Percentiles rank a stretch among this genome's conserved stretches.
Conservation (phyloP, 2,888 invertebrate species). For the Amphimallon solstitiale region DNA sequence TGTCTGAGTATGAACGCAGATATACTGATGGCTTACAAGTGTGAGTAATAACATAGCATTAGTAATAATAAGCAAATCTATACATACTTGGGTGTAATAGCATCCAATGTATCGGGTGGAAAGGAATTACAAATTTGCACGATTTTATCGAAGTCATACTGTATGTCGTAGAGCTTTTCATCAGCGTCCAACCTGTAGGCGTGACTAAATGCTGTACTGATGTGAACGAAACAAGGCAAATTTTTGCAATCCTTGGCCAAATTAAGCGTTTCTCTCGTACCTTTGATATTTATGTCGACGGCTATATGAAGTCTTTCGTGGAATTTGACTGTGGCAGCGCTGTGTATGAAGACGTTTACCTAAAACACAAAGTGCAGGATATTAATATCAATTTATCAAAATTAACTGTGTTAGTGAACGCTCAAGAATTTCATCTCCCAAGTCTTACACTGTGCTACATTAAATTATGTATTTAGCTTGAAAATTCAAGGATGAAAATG, state of each 20-base stretch:
- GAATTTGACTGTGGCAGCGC: slow-evolving; percentile 67
- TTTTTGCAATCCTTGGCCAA: slow-evolving; percentile 66
- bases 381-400: neutral
- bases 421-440: no score
- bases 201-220: slow-evolving; percentile 53
- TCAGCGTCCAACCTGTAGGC: slow-evolving; percentile 49
- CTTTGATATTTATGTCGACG: slow-evolving; percentile 65
- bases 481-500: no score
- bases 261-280: slow-evolving; percentile 63
- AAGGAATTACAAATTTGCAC: slow-evolving; percentile 52
- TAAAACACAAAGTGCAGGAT: slow-evolving; percentile 45
- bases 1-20: no score
- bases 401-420: no score
- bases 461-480: no score
- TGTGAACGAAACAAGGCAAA: slow-evolving; percentile 61
- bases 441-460: no score
- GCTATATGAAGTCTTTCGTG: slow-evolving; percentile 65
- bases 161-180: slow-evolving; percentile 64
- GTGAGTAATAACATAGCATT: no score
- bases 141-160: slow-evolving; percentile 63
- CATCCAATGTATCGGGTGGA: slow-evolving; percentile 59
- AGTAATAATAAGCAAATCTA: no score
- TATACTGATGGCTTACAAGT: no score
- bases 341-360: slow-evolving; percentile 67
- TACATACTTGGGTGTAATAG: slow-evolving; percentile 55